Evolutionary conservation across 1,140 invertebrate species (phyloP).

Genomic region (Drosophila nigrodunni): DNA sequence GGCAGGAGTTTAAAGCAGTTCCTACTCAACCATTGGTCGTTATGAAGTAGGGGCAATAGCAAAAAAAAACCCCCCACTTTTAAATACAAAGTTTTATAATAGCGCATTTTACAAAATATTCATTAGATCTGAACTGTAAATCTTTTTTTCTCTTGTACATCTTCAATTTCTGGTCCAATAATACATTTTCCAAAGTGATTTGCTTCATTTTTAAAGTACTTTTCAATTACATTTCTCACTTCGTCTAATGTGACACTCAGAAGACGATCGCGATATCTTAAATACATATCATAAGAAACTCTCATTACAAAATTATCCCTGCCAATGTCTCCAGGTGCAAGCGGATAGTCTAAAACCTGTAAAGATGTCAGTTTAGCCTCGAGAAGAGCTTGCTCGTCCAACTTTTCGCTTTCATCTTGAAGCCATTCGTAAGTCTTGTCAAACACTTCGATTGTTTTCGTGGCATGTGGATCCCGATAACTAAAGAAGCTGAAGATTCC

Average conservation of each 20-base stretch:
- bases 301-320: conserved; percentile 88
- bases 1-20: too few relatives aligned
- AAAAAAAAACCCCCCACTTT: too few relatives aligned
- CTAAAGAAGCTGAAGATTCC: conserved; percentile 92
- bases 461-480: conserved; percentile 93
- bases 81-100: too few relatives aligned
- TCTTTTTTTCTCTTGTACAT: not conserved
- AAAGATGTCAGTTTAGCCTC: conserved; percentile 95
- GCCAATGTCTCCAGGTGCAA: conserved; percentile 91
- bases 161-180: conserved; percentile 87
- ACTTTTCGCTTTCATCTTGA: conserved; percentile 84
- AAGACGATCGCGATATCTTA: conserved; percentile 89
- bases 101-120: too few relatives aligned
- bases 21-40: too few relatives aligned
- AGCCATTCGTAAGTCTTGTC: conserved; percentile 91
- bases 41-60: too few relatives aligned
- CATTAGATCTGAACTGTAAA: too few relatives aligned
- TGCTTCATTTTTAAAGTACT: conserved; percentile 87
- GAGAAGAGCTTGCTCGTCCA: conserved; percentile 88
- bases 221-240: conserved; percentile 88
- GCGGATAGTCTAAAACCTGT: conserved; percentile 91
- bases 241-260: conserved; percentile 89
- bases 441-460: conserved; percentile 91
- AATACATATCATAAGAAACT: conserved; percentile 91
- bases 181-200: conserved; percentile 87